Conservation (phyloP, 2,888 invertebrate genomes). For the Exocentrus adspersus region DNA sequence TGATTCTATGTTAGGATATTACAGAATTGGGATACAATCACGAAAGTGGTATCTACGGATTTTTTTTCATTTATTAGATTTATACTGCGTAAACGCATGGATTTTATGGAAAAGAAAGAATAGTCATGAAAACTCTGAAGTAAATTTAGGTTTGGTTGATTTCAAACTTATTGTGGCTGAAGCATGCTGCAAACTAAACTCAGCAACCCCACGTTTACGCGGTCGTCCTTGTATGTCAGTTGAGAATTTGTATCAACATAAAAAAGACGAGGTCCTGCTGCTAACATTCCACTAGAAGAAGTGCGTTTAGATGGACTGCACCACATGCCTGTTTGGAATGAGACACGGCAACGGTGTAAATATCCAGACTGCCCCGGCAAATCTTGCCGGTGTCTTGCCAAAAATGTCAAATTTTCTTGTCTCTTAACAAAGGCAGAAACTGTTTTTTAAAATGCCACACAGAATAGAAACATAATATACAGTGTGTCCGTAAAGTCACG, state of each 20-base stretch:
- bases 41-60: conserved; percentile 22
- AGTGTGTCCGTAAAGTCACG: no score
- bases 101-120: conserved; percentile 19
- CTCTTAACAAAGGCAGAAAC: neutral
- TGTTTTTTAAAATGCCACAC: conserved; percentile 3
- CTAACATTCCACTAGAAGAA: neutral
- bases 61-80: conserved; percentile 23
- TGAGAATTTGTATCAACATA: neutral
- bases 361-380: neutral
- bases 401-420: neutral
- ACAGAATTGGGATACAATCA: conserved; percentile 19
- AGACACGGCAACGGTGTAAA: neutral
- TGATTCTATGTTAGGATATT: conserved; percentile 24
- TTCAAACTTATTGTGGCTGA: neutral
- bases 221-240: neutral
- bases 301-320: neutral
- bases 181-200: neutral
- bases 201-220: neutral
- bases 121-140: neutral
- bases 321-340: neutral
- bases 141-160: neutral
- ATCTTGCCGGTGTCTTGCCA: neutral
- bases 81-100: conserved; percentile 23
- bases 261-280: neutral
- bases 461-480: no score